phyloP scores from a whole-genome alignment of 2,797 vertebrate genomes.

The Gambusia yucatana region DNA sequence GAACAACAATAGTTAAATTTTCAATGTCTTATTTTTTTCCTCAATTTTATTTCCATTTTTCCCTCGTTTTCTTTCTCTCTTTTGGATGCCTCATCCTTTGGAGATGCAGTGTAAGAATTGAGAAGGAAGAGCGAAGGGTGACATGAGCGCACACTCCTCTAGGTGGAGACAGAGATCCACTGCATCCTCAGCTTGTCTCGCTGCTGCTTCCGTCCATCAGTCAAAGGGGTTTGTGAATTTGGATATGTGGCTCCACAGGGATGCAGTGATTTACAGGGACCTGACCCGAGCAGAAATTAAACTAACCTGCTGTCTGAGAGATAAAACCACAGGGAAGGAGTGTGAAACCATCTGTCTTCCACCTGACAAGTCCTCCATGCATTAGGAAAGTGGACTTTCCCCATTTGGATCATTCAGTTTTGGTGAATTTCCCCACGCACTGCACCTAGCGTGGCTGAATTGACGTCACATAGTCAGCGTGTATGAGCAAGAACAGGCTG shows the following conservation, averaged over 20 bases:
- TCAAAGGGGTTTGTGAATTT: background rate
- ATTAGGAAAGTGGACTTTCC: background rate
- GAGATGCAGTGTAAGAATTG: background rate
- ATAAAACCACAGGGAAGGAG: constrained; percentile 29
- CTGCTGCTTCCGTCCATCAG: background rate
- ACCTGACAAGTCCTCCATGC: constrained; percentile 6
- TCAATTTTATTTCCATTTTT: background rate
- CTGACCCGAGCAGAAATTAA: constrained; percentile 40
- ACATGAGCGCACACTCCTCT: constrained; percentile 19
- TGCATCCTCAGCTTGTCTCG: background rate
- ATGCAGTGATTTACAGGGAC: constrained; percentile 34
- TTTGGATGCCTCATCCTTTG: background rate
- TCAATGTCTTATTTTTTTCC: no score
- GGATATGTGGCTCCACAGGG: constrained; percentile 32
- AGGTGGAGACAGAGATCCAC: constrained; percentile 76
- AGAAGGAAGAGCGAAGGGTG: background rate
- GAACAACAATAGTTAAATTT: background rate
- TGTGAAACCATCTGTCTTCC: constrained; percentile 12
- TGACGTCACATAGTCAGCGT: constrained; percentile 23
- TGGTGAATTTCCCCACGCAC: background rate
- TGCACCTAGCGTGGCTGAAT: background rate
- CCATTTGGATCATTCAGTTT: background rate
- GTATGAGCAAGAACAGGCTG: constrained; percentile 23
- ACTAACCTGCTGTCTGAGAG: constrained; percentile 28
- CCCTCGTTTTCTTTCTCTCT: background rate